Evolutionary conservation across 2,888 invertebrate species (phyloP).

Genomic region (Drosophila histrio): DNA sequence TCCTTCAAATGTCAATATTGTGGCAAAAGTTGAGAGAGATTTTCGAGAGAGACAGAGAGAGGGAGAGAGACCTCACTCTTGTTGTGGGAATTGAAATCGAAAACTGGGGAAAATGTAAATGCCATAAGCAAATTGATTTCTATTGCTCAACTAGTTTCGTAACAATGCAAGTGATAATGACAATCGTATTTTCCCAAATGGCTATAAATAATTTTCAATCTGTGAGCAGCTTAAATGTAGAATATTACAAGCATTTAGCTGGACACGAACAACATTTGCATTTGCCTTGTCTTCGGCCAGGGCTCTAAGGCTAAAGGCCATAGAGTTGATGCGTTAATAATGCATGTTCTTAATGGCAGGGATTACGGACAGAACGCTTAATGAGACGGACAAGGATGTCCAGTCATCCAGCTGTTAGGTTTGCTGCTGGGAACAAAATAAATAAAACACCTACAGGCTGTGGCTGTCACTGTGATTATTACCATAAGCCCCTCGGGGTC

Average conservation of each 20-base stretch:
- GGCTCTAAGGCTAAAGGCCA: not conserved
- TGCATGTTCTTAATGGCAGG: slow-evolving; percentile 65
- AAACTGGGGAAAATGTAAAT: slow-evolving; percentile 25
- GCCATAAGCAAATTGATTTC: slow-evolving; percentile 48
- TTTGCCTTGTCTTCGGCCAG: not conserved
- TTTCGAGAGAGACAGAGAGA: not conserved
- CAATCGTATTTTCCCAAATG: slow-evolving; percentile 16
- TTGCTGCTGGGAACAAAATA: slow-evolving; percentile 31
- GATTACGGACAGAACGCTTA: slow-evolving; percentile 57
- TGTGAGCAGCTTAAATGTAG: slow-evolving; percentile 32
- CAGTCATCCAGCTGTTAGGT: slow-evolving; percentile 2
- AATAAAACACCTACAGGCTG: slow-evolving; percentile 61
- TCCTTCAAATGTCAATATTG: slow-evolving; percentile 54
- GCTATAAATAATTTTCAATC: slow-evolving; percentile 49
- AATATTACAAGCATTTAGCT: slow-evolving; percentile 52
- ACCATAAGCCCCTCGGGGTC: slow-evolving; percentile 23
- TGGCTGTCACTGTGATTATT: slow-evolving; percentile 32
- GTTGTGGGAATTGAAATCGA: not conserved
- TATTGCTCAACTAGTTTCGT: slow-evolving; percentile 5
- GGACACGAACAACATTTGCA: slow-evolving; percentile 7
- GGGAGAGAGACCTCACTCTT: not conserved
- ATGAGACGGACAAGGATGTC: slow-evolving; percentile 46
- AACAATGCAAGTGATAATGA: slow-evolving; percentile 33
- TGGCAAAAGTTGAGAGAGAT: slow-evolving; percentile 14
- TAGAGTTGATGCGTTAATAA: slow-evolving; percentile 56